Conservation (phyloP, 2,113 vertebrate genomes). For the Cyphomyrus plagiostoma region DNA sequence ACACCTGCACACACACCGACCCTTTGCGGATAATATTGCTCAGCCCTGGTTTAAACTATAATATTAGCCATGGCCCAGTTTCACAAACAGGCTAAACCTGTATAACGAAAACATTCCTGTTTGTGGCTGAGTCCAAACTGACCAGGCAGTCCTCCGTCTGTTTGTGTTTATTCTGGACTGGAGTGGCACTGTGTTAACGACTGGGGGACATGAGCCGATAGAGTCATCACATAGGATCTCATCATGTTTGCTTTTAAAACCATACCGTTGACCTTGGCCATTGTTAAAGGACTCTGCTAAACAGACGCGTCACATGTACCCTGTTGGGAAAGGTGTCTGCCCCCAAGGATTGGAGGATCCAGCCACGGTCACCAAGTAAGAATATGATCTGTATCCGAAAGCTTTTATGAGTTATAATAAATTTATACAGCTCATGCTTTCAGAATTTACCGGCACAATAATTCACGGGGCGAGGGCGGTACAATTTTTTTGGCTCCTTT, state of each 20-base stretch:
- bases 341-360: slow-evolving; percentile 30
- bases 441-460: slow-evolving; percentile 58
- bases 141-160: neutral
- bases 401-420: slow-evolving; percentile 47
- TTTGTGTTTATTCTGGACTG: neutral
- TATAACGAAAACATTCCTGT: neutral
- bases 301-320: neutral
- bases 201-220: neutral
- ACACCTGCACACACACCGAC: too few relatives aligned
- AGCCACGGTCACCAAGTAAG: slow-evolving; percentile 42
- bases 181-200: neutral
- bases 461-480: slow-evolving; percentile 46
- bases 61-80: neutral
- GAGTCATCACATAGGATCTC: neutral
- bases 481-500: slow-evolving; percentile 38
- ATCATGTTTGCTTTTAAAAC: neutral
- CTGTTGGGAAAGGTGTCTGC: slow-evolving; percentile 22
- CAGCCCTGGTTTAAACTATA: neutral
- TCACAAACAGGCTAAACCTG: neutral
- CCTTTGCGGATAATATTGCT: too few relatives aligned
- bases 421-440: slow-evolving; percentile 52
- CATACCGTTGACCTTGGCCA: neutral
- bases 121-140: neutral
- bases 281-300: neutral
- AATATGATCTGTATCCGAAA: slow-evolving; percentile 63